Evolutionary conservation across 2,888 invertebrate genomes (phyloP).

Genomic region (Dicyrtomina minuta): DNA sequence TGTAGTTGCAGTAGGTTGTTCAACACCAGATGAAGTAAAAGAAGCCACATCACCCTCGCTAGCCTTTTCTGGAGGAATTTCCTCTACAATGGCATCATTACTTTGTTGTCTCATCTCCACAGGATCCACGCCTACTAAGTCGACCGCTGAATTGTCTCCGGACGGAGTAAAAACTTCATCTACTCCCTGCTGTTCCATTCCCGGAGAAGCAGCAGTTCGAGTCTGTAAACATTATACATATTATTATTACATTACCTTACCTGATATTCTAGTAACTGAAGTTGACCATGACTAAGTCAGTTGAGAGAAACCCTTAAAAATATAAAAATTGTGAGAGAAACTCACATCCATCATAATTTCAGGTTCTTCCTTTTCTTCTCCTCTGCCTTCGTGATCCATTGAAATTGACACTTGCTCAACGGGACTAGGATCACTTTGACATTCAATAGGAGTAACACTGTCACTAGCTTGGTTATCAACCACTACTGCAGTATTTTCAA

Average conservation of each 20-base stretch:
- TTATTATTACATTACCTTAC: background rate
- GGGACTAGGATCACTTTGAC: background rate
- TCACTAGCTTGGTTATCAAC: background rate
- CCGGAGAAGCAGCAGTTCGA: conserved; percentile 13
- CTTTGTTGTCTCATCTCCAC: no score
- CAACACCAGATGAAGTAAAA: background rate
- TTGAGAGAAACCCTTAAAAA: no score
- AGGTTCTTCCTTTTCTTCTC: conserved; percentile 20
- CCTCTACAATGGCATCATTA: no score
- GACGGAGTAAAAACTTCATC: conserved; percentile 16
- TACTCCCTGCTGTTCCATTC: background rate
- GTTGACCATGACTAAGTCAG: background rate
- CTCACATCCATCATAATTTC: conserved; percentile 31
- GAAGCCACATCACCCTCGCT: no score
- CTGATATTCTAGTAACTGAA: background rate
- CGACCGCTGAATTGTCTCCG: conserved; percentile 1
- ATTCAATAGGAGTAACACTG: no score
- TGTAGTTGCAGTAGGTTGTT: conserved; percentile 41
- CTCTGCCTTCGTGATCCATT: conserved; percentile 9
- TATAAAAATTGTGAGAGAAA: background rate
- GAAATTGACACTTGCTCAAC: background rate
- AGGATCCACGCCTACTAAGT: background rate
- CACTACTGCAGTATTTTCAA: background rate
- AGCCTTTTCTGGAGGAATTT: no score
- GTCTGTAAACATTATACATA: conserved; percentile 1